Percentiles rank a stretch among this genome's conserved stretches.
Evolutionary conservation across 2,113 vertebrate species (phyloP).

Genomic region (Puffinus mauretanicus): DNA sequence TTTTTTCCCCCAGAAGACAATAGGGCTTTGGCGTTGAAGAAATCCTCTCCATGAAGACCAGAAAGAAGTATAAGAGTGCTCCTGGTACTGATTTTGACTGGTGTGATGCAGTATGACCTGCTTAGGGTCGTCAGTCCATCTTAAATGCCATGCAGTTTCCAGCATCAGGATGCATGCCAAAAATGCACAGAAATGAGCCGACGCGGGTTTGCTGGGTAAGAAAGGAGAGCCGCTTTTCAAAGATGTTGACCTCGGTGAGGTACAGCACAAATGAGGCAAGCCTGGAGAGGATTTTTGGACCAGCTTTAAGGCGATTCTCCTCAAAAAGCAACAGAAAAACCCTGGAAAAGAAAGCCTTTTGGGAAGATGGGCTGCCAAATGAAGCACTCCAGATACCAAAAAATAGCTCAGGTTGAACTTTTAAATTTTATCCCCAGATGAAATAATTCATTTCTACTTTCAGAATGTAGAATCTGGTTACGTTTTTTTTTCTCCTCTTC

Average conservation of each 20-base stretch:
- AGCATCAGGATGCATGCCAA: neutral
- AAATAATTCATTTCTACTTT: neutral
- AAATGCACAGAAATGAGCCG: neutral
- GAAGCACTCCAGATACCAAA: neutral
- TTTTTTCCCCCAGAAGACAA: neutral
- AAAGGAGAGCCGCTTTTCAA: neutral
- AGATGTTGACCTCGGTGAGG: neutral
- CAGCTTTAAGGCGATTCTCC: neutral
- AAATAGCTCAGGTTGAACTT: neutral
- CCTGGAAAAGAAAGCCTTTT: neutral
- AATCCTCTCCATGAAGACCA: neutral
- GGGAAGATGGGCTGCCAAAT: neutral
- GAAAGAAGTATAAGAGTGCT: neutral
- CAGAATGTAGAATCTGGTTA: neutral
- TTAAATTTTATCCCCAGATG: neutral
- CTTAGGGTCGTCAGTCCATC: neutral
- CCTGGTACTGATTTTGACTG: neutral
- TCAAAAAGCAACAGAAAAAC: neutral
- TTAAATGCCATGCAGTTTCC: neutral
- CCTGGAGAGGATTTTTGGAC: neutral
- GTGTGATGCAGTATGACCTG: neutral
- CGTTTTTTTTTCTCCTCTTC: fast-evolving
- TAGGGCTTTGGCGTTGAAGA: neutral
- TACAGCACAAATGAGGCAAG: neutral
- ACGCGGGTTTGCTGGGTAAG: neutral